phyloP scores from a whole-genome alignment of 2,797 vertebrate genomes.

The Falco berigora region DNA sequence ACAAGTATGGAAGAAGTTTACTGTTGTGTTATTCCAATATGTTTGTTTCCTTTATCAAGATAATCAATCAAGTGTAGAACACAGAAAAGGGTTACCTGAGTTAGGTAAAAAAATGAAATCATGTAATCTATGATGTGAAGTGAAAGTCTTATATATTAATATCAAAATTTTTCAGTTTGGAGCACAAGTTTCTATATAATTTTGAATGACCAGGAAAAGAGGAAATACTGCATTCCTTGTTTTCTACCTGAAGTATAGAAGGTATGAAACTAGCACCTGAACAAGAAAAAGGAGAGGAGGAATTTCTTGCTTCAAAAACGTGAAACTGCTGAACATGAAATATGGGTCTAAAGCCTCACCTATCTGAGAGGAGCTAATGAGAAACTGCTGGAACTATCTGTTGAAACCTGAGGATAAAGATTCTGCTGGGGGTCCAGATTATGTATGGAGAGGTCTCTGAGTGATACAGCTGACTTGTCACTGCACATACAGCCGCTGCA shows the following conservation, averaged over 20 bases:
- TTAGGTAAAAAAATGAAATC: background rate
- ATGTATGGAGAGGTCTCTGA: background rate
- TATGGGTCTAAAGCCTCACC: background rate
- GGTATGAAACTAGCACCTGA: background rate
- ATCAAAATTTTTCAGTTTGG: background rate
- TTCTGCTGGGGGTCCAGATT: background rate
- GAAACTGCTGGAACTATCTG: background rate
- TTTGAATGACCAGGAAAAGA: background rate
- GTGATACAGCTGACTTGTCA: background rate
- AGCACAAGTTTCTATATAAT: background rate
- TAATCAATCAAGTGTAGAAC: background rate
- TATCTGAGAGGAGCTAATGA: background rate
- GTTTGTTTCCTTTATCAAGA: background rate
- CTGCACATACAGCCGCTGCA: background rate
- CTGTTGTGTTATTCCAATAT: background rate
- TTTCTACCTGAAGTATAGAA: background rate
- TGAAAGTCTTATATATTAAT: background rate
- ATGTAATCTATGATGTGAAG: background rate
- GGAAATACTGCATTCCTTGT: background rate
- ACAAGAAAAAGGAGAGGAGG: background rate
- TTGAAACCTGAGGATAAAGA: background rate
- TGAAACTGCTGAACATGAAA: background rate
- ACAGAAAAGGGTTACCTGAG: background rate
- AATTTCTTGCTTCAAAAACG: background rate
- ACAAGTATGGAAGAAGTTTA: background rate